These are phyloP conservation scores for Leucania comma DNA, from an alignment of 2,888 invertebrate species.

Conservation along the genomic window DNA sequence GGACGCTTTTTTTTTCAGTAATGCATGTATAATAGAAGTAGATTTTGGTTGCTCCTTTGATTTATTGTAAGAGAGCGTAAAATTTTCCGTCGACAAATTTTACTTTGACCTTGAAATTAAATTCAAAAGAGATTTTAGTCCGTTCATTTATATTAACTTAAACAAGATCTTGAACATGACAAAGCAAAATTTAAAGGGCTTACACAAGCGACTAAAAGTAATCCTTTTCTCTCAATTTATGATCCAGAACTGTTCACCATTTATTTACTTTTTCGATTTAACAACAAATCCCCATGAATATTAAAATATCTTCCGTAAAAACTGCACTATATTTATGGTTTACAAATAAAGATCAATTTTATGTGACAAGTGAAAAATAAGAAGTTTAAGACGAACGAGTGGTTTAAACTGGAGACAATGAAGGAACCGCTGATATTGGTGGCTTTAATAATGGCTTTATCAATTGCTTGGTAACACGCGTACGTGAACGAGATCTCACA, in stretches of 20 bases:
- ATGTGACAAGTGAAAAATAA: not conserved
- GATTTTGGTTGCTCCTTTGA: not conserved
- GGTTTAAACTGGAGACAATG: not conserved
- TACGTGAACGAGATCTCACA: constrained; percentile 17
- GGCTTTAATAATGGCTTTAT: not conserved
- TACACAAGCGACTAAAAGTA: constrained; percentile 25
- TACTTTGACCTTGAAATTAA: not conserved
- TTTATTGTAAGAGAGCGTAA: not conserved
- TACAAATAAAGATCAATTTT: constrained; percentile 7
- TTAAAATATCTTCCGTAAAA: constrained; percentile 34
- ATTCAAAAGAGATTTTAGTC: not conserved
- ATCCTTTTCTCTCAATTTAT: constrained; percentile 49
- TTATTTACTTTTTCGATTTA: constrained; percentile 24
- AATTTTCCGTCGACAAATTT: not conserved
- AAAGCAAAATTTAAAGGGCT: constrained; percentile 44
- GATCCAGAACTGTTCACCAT: constrained; percentile 20
- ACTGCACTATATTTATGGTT: constrained; percentile 20
- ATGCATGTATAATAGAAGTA: no score
- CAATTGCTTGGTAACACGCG: not conserved
- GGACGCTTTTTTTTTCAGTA: not conserved
- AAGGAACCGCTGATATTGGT: not conserved
- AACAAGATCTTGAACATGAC: constrained; percentile 44
- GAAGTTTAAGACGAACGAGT: not conserved
- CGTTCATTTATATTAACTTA: constrained; percentile 14
- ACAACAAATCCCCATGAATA: constrained; percentile 17